Evolutionary conservation across 2,888 invertebrate genomes (phyloP).

Genomic region (Sipha maydis): DNA sequence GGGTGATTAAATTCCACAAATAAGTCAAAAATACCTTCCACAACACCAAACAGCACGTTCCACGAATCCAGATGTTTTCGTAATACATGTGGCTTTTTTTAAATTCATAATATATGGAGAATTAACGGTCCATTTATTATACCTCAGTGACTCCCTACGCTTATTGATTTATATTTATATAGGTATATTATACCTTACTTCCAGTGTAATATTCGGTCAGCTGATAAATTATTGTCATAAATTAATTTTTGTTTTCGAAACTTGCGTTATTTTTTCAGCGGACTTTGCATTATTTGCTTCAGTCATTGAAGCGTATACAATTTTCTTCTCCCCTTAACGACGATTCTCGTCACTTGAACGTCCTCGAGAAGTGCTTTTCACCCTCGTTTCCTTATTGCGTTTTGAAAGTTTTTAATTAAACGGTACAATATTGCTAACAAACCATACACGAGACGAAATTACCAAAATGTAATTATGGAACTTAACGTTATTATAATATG

Average conservation of each 20-base stretch:
- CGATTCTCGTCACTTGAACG: constrained; percentile 30
- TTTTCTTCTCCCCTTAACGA: constrained; percentile 30
- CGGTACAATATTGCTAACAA: constrained; percentile 50
- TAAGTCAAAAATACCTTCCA: neutral
- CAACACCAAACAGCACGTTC: neutral
- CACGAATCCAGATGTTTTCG: neutral
- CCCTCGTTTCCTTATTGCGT: constrained; percentile 33
- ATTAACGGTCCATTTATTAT: too few species aligned
- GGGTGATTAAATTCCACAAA: neutral
- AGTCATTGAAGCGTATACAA: constrained; percentile 23
- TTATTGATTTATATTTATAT: neutral
- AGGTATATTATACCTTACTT: neutral
- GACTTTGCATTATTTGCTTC: constrained; percentile 1
- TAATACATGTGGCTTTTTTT: neutral
- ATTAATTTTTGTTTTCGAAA: neutral
- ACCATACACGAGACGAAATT: constrained; percentile 39
- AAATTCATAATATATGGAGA: too few species aligned
- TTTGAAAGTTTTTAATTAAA: constrained; percentile 57
- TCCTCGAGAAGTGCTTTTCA: constrained; percentile 27
- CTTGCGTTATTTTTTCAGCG: neutral
- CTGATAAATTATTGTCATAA: neutral
- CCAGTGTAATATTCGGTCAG: neutral
- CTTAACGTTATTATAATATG: constrained; percentile 41
- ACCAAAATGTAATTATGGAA: constrained; percentile 48
- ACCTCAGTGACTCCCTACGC: too few species aligned